Evolutionary conservation across 2,797 vertebrate species (phyloP), one percentile per base, ranked within the genome.

Genomic region (Microctenopoma steveboyesi): DNA sequence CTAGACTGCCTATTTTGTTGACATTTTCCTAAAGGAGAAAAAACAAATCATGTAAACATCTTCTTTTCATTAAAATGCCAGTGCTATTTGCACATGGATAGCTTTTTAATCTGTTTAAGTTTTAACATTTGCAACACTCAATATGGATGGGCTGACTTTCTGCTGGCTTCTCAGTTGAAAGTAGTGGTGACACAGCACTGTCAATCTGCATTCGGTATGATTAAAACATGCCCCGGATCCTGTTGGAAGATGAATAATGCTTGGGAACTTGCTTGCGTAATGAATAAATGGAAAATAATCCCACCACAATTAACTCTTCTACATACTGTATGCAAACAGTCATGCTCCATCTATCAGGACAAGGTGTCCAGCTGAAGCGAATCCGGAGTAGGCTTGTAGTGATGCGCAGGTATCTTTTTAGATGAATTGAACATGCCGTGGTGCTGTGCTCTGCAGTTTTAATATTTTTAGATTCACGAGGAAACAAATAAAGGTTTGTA

Each of bases 241-340:
- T 87, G 86, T 88, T 75, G 75, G 79, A 90, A 76, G 84, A 86
- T 91, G 91, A 93, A 93, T 93, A 94, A 93, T 91, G 85, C 84
- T 84, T 68, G 82, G 81, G 83, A 92, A 92, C 87, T 83, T 89
- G 91, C 88, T 91, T 91, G 84, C 77, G 87, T 86, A 86, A 89
- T 93, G 90, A 91, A 92, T 92, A 92, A 92, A 90, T 89, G 90
- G 85, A 86, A 92, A 93, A 93, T 93, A 91, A 91, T 92, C 89
- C 86, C 85, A 82, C 64, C 50, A 88, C 90, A 92, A 88, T 91
- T 90, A 91, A 90, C 82, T 89, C 68, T 73, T 73, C 72, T 61
- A 82, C 79, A 84, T 82, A 76, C 75, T 80, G 65, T 86, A 86
- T 86, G 86, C 83, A 88, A 91, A 88, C 79, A 78, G 84, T 78